Conservation (phyloP, 2,113 vertebrate genomes). For the Corynorhinus townsendii region DNA sequence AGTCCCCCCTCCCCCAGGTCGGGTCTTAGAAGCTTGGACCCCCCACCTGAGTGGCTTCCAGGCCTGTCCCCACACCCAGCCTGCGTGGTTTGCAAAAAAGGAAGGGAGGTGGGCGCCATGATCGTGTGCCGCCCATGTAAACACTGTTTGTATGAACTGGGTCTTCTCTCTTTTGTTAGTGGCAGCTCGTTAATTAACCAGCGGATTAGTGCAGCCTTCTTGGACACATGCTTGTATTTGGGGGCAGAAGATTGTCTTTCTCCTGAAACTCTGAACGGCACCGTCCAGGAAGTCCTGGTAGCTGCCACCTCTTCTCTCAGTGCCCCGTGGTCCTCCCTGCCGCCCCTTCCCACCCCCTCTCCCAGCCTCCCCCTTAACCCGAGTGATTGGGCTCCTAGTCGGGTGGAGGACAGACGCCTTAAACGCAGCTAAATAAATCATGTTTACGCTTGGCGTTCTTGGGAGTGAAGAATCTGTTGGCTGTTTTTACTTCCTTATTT, state of each 20-base stretch:
- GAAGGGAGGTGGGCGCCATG: constrained; percentile 57
- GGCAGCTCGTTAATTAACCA: constrained; percentile 82
- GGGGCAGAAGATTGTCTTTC: constrained; percentile 75
- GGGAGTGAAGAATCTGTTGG: constrained; percentile 83
- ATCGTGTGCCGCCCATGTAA: constrained; percentile 64
- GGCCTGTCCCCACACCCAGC: background rate
- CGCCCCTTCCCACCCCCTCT: constrained; percentile 37
- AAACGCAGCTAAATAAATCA: constrained; percentile 87
- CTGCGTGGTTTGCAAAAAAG: background rate
- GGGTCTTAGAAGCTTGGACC: accelerated
- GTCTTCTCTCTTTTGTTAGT: constrained; percentile 82
- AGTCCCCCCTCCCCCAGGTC: accelerated
- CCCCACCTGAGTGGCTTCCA: background rate
- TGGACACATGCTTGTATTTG: constrained; percentile 77
- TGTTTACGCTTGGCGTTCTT: constrained; percentile 86
- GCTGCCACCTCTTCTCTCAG: constrained; percentile 64
- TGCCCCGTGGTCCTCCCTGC: constrained; percentile 2
- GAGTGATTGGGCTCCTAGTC: constrained; percentile 71
- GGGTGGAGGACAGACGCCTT: constrained; percentile 78
- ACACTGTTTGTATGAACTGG: constrained; percentile 76
- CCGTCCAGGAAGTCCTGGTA: constrained; percentile 67
- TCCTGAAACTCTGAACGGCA: constrained; percentile 72
- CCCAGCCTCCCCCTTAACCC: constrained; percentile 71
- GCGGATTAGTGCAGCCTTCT: constrained; percentile 78
- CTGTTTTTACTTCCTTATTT: constrained; percentile 88